These are phyloP conservation scores for Ichneumon xanthorius DNA, from an alignment of 2,888 invertebrate species.

Conservation along the genomic window DNA sequence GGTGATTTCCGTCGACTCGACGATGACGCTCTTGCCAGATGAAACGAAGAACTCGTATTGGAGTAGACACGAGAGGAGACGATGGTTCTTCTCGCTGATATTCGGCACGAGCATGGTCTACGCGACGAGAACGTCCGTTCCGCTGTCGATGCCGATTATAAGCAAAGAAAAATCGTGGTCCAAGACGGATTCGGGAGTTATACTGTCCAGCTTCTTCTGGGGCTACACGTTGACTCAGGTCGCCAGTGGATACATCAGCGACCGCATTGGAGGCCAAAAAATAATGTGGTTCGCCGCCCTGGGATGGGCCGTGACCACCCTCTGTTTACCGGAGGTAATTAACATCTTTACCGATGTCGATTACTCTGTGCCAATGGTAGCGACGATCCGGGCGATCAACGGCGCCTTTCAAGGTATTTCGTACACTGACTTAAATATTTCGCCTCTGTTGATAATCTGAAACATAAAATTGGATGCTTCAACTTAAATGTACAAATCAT, in stretches of 20 bases:
- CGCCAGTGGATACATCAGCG: conserved; percentile 87
- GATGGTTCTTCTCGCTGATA: conserved; percentile 88
- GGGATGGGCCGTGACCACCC: conserved; percentile 87
- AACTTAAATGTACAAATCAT: conserved; percentile 11
- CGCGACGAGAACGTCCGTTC: conserved; percentile 89
- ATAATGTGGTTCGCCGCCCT: conserved; percentile 88
- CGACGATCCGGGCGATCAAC: conserved; percentile 87
- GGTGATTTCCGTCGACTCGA: conserved; percentile 53
- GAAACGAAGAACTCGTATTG: conserved; percentile 69
- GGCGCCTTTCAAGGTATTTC: conserved; percentile 88
- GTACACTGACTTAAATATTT: conserved; percentile 9
- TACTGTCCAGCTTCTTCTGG: conserved; percentile 91
- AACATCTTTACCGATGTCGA: conserved; percentile 84
- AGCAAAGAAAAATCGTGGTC: conserved; percentile 89
- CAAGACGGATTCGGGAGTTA: conserved; percentile 89
- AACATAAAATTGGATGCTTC: conserved; percentile 44
- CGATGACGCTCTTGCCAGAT: conserved; percentile 61
- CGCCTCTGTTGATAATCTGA: not conserved
- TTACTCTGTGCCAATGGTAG: conserved; percentile 86
- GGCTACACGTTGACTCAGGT: conserved; percentile 90
- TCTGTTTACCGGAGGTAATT: conserved; percentile 87
- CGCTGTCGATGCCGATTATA: conserved; percentile 88
- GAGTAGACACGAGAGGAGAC: conserved; percentile 85
- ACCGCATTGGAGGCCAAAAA: conserved; percentile 88
- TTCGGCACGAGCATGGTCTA: conserved; percentile 89